phyloP scores from a whole-genome alignment of 2,797 vertebrate species.

The Rhinella marina region DNA sequence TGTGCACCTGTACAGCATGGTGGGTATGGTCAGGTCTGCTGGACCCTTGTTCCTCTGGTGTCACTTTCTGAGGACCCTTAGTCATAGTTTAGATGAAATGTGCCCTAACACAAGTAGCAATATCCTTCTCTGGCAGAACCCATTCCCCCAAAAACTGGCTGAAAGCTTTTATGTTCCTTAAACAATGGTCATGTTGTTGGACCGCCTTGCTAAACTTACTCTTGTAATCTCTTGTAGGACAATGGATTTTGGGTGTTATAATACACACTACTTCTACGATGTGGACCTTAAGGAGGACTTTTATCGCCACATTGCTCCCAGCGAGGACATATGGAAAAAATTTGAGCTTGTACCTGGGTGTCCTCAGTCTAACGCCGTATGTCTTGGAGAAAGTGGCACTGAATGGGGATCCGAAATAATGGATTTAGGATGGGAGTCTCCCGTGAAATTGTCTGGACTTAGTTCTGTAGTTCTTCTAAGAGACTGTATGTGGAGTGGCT shows the following conservation, averaged over 20 bases:
- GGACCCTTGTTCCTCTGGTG: not conserved
- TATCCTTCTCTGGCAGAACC: too few relatives aligned
- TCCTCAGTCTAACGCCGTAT: constrained; percentile 84
- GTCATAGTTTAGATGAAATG: too few relatives aligned
- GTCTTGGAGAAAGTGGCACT: constrained; percentile 74
- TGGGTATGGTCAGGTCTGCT: not conserved
- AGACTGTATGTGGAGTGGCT: constrained; percentile 99
- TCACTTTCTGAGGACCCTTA: too few relatives aligned
- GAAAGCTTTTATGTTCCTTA: too few relatives aligned
- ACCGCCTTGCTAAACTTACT: not conserved
- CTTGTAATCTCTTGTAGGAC: constrained; percentile 19
- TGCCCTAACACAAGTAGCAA: too few relatives aligned
- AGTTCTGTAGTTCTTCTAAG: constrained; percentile 89
- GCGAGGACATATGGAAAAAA: constrained; percentile 99
- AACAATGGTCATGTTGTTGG: not conserved
- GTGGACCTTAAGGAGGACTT: constrained; percentile 90
- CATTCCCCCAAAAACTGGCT: too few relatives aligned
- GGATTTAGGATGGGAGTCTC: constrained; percentile 78
- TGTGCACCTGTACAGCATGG: not conserved
- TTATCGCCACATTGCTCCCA: constrained; percentile 91
- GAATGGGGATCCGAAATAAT: constrained; percentile 79
- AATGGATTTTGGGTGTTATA: constrained; percentile 50
- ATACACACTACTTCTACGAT: constrained; percentile 94
- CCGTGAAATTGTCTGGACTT: constrained; percentile 70
- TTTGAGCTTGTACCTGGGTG: constrained; percentile 92